A percentile compares a stretch with the other conserved stretches of the same genome.
Evolutionary conservation across 1,140 invertebrate genomes (phyloP).

Genomic region (Papilio glaucus): DNA sequence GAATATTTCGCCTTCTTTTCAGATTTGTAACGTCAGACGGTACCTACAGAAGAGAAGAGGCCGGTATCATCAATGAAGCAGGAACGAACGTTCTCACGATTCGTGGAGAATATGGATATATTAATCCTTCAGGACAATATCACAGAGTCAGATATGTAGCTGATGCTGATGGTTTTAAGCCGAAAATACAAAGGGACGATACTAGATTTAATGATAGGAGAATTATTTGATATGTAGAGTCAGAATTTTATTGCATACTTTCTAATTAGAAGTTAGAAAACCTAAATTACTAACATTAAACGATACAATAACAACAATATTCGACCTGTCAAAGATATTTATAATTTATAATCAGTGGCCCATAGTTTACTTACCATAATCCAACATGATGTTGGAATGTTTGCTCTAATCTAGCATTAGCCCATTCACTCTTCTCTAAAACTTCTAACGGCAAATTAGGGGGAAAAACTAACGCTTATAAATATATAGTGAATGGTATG

Average conservation of each 20-base stretch:
- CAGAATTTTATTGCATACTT: neutral
- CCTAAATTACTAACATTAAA: too few species aligned
- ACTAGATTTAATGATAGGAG: constrained; percentile 72
- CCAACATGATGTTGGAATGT: too few species aligned
- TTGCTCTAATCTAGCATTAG: too few species aligned
- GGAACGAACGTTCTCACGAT: constrained; percentile 52
- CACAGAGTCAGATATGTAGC: constrained; percentile 64
- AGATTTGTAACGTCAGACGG: constrained; percentile 70
- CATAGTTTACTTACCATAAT: too few species aligned
- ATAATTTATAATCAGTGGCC: too few species aligned
- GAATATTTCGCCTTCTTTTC: constrained; percentile 23
- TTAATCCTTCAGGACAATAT: constrained; percentile 57
- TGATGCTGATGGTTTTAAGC: constrained; percentile 65
- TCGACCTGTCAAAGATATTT: too few species aligned
- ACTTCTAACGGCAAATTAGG: too few species aligned
- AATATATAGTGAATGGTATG: too few species aligned
- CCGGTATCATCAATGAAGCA: constrained; percentile 52
- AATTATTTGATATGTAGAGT: constrained; percentile 60
- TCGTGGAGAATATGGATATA: constrained; percentile 69
- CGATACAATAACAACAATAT: too few species aligned
- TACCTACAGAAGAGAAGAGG: constrained; percentile 71
- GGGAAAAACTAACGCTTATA: too few species aligned
- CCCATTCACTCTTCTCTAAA: too few species aligned
- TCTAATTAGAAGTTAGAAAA: too few species aligned
- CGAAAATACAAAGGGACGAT: constrained; percentile 49